These are phyloP conservation scores for Gonatopus flavifemur DNA, from an alignment of 1,140 invertebrate species.

Conservation along the genomic window DNA sequence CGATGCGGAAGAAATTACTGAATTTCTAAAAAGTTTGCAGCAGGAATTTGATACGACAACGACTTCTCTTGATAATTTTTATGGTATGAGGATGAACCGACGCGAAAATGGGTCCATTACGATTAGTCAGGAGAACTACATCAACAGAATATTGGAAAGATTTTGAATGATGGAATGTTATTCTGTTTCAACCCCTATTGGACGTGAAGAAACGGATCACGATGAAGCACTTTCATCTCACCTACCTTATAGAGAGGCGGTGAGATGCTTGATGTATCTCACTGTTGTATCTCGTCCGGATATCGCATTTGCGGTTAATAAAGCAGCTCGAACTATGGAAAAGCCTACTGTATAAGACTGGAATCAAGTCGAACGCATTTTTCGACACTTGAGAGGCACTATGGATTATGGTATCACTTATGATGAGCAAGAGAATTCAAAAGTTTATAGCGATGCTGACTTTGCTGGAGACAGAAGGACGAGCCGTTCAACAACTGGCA, in stretches of 20 bases:
- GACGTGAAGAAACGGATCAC: not conserved
- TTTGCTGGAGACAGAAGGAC: not conserved
- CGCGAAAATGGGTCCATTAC: not conserved
- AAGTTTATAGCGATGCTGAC: not conserved
- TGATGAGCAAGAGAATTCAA: not conserved
- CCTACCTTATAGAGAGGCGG: not conserved
- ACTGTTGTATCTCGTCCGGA: not conserved
- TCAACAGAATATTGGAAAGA: not conserved
- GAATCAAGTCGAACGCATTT: not conserved
- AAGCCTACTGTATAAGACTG: not conserved
- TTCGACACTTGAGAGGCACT: not conserved
- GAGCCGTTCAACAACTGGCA: not conserved
- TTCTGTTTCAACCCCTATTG: not conserved
- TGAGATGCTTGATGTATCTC: not conserved
- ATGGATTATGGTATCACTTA: not conserved
- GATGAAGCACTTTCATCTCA: not conserved
- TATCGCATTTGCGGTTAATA: not conserved
- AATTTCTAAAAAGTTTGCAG: not conserved
- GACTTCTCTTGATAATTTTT: not conserved
- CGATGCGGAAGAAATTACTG: not conserved
- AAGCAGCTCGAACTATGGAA: not conserved
- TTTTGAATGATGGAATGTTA: not conserved
- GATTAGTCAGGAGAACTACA: not conserved
- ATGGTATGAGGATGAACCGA: not conserved
- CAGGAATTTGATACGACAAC: not conserved